Evolutionary conservation across 2,113 vertebrate species (phyloP), one percentile per base, ranked within the genome.

Genomic region (Panthera leo): DNA sequence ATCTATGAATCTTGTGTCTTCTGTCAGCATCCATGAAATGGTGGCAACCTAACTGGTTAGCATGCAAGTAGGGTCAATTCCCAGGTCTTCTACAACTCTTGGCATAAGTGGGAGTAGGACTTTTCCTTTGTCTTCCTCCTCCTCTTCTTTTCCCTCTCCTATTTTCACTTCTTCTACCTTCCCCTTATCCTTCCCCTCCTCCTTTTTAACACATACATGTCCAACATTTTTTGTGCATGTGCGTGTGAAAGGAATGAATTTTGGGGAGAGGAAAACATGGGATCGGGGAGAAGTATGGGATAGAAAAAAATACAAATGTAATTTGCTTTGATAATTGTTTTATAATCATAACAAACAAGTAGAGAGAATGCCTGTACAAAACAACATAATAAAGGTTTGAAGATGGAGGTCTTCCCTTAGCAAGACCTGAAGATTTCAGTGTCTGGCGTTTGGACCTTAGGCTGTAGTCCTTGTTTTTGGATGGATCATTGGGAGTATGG

Each of bases 401-500:
- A 78, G 61, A 76, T 55, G 27, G 23, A 55, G 83, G 10, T 75
- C 6, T 29, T 85, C 39, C 27, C 71, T 93, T 42, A 55, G 45
- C 18, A 67, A 86, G n/a, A 42, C 29, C 25, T 55, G 63, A 67
- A 7, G 19, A 36, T 31, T 87, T 45, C 53, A 55, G 48, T n/a
- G 18, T 55, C 71, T 78, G 13, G 45, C 13, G 15, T 92, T 92
- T 80, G 31, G 34, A 71, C 79, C 51, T 42, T 91, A 86, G 34
- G 39, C 51, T 80, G 2, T 10, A 29, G n/a, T 63, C 51, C 63
- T 91, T 53, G 11, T 16, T 63, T 53, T 25, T 2, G 27, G 93
- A 12, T 67, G 48, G 97, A 86, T 96, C 73, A 85, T 84, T 87
- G 94, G 82, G 61, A 92, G 80, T 85, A 51, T 95, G 80, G 68